Percentiles rank a stretch among this genome's conserved stretches.
phyloP scores from a whole-genome alignment of 2,888 invertebrate species.

The Stomorhina lunata region DNA sequence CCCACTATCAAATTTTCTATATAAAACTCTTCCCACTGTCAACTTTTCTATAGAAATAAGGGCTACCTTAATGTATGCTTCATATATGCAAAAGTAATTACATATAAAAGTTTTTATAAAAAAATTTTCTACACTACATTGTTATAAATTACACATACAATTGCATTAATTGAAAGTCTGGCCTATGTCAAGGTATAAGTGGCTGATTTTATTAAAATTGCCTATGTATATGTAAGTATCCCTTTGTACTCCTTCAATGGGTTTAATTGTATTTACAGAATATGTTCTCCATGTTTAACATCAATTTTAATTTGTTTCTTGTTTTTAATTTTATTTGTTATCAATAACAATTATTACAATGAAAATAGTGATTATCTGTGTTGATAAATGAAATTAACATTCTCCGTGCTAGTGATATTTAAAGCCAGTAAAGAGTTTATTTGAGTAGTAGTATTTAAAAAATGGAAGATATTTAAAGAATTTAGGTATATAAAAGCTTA shows the following conservation, averaged over 20 bases:
- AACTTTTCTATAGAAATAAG: too few species aligned
- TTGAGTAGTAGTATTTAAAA: too few species aligned
- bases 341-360: constrained; percentile 28
- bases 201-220: not conserved
- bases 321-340: constrained; percentile 24
- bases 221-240: not conserved
- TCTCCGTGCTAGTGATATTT: not conserved
- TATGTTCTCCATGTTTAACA: constrained; percentile 24
- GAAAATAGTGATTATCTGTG: constrained; percentile 30
- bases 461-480: too few species aligned
- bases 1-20: too few species aligned
- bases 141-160: constrained; percentile 41
- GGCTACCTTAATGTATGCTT: too few species aligned
- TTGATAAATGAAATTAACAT: constrained; percentile 21
- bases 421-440: not conserved
- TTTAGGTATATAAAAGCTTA: too few species aligned
- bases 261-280: not conserved
- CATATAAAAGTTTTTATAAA: not conserved
- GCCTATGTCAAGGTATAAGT: not conserved
- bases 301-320: constrained; percentile 32
- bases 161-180: constrained; percentile 43
- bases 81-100: not conserved
- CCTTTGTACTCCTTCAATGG: not conserved
- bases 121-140: not conserved
- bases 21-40: too few species aligned